Base-by-base conservation (phyloP, 2,888 invertebrate genomes). In the Spisula subtruncata region DNA sequence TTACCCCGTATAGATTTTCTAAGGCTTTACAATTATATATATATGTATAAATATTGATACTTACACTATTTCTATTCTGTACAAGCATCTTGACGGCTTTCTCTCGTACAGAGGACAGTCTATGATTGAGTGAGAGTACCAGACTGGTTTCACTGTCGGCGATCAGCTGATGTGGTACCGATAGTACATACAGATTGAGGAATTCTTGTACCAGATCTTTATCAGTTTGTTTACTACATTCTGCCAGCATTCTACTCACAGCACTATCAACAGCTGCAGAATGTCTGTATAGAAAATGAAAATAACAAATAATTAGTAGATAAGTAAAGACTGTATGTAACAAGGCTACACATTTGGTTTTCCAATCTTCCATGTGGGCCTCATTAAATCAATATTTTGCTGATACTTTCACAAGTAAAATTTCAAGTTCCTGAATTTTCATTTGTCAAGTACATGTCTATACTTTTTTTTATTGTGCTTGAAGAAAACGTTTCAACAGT, bases 71-170 rank as follows among this genome's bases (percentile, higher is more conserved):
- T 29, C 92, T 83, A 97, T 97, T 91, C 96, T 32, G 96, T 93
- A 97, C 96, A 16, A 98, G 97, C 92, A 97, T 97, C 93, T 97
- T 97, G 0, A 98, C 97, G 0, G 98, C 98, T 94, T 97, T 97
- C 1, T 97, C 97, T 92, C 99, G 97, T 85, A 98, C 97, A 81
- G 97, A 97, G 0, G 98, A 96, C 94, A 97, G 98, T 0, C 98
- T 97, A 96, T 99, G 98, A 94, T 98, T 98, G 0, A 98, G 96
- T 93, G 98, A 98, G 95, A 98, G 97, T 94, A 98, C 98, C 0
- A 98, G 97, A 71, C 94, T 95, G 2, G 95, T 97, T 0, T 93
- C 92, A 18, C 87, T 92, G 89, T 96, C 95, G 10, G 94, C 92
- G 6, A 95, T 86, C 4, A 95, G 85, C 51, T 96, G 94, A 83